Evolutionary conservation across 2,113 vertebrate species (phyloP).

Genomic region (Nibea coibor): DNA sequence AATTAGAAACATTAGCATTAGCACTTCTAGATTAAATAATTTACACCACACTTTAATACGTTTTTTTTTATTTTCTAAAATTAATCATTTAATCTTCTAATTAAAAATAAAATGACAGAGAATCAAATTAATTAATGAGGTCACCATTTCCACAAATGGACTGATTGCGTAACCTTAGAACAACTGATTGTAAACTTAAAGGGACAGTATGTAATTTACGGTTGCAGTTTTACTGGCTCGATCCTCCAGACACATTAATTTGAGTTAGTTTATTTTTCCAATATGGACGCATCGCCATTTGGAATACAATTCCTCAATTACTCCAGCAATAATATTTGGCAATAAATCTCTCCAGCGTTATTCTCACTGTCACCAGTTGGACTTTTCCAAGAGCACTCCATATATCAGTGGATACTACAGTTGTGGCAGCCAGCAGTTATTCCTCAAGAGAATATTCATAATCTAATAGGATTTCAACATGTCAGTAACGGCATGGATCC

Average conservation of each 20-base stretch:
- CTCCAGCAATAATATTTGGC: constrained; percentile 50
- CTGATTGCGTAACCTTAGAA: neutral
- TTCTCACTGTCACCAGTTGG: constrained; percentile 51
- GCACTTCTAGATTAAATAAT: neutral
- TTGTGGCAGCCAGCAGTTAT: constrained; percentile 56
- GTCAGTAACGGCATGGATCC: constrained; percentile 55
- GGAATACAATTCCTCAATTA: constrained; percentile 25
- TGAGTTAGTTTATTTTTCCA: constrained; percentile 37
- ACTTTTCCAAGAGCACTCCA: constrained; percentile 45
- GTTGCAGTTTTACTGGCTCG: constrained; percentile 15
- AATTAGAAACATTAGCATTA: neutral
- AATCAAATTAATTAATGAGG: constrained; percentile 1
- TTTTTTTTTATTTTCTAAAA: neutral
- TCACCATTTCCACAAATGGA: constrained; percentile 13
- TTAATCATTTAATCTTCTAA: neutral
- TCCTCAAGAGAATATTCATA: constrained; percentile 62
- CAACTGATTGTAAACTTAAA: neutral
- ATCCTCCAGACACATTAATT: constrained; percentile 24
- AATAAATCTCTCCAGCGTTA: constrained; percentile 39
- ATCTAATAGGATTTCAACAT: constrained; percentile 75
- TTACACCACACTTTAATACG: constrained; percentile 3
- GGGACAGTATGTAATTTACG: neutral
- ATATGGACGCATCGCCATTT: constrained; percentile 28
- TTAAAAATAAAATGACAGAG: neutral
- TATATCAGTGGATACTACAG: constrained; percentile 50